These are phyloP conservation scores for Tauraco hartlaubi DNA, from an alignment of 2,797 vertebrate species.

Conservation along the genomic window DNA sequence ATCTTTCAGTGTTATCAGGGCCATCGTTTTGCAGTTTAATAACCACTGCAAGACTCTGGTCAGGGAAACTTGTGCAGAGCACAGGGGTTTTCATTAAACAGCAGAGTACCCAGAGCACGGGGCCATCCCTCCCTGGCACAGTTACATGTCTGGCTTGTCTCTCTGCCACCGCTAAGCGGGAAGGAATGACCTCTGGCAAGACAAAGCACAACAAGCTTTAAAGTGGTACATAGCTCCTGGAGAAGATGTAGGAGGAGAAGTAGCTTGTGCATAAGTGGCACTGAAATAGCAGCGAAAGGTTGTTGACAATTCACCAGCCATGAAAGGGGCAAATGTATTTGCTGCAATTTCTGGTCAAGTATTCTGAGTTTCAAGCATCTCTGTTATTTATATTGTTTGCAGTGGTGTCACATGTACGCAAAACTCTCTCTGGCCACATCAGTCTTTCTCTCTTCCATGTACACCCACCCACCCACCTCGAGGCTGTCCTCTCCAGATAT, in stretches of 20 bases:
- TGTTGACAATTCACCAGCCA: background rate
- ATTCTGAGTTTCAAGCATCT: background rate
- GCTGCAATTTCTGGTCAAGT: background rate
- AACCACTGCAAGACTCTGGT: background rate
- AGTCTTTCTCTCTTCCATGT: background rate
- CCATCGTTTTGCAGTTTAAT: background rate
- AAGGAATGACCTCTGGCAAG: background rate
- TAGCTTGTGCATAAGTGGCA: background rate
- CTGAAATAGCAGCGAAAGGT: background rate
- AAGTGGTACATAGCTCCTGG: background rate
- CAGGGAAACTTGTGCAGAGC: background rate
- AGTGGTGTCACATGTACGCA: rapidly evolving
- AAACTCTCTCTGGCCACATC: background rate
- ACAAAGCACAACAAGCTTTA: background rate
- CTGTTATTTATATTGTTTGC: background rate
- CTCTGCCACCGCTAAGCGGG: background rate
- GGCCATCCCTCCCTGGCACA: background rate
- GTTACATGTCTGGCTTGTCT: background rate
- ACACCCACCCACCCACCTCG: background rate
- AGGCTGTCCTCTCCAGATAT: background rate
- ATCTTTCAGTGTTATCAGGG: background rate
- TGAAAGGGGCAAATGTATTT: background rate
- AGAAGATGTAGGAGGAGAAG: conserved; percentile 45
- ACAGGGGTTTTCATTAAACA: background rate
- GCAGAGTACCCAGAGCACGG: background rate